Base-by-base conservation (phyloP, 1,140 invertebrate genomes). In the Drosophila yakuba region DNA sequence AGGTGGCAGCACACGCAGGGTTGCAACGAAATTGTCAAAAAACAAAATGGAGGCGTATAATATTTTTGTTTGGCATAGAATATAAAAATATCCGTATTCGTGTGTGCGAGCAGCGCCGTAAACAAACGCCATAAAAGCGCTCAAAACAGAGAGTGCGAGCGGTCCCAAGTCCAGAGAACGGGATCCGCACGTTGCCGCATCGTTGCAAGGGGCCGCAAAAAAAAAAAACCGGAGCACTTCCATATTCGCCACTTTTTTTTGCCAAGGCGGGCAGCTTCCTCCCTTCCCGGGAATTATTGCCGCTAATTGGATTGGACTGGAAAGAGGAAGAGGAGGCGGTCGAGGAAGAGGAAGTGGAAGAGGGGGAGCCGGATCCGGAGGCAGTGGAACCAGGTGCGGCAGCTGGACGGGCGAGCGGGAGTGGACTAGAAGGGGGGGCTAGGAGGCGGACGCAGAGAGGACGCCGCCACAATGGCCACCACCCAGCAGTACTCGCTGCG, bases 401-500 rank as follows among this genome's bases (percentile, higher is more conserved):
- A n/a, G 36, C 23, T 20, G 20, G 38, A 50, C 54, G 25, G 28
- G 36, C 6, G n/a, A 8, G 32, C 6, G 10, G 43, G 48, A 7
- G 23, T 39, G 32, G 12, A 48, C 12, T 20, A 28, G 20, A 20
- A 20, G 2, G 20, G 20, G 20, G 36, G 8, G 17, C 20, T 50
- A 44, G n/a, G 39, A 28, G 25, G 45, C 3, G 48, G 28, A 17
- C n/a, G 2, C 38, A 14, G 28, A 44, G 54, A 61, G 39, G 60
- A 45, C 54, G 51, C 32, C 62, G 51, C 32, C 62, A 64, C 54
- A n/a, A 92, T 92, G 91, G 85, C 91, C 58, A 90, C 91, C 51
- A 91, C 90, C 75, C 92, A 96, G 93, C 95, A 96, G 80, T 96
- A 95, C 92, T 96, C 95, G 64, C 93, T 96, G 61, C 94, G 95